Conservation (phyloP, 2,888 invertebrate genomes). For the Barypeithes pellucidus region DNA sequence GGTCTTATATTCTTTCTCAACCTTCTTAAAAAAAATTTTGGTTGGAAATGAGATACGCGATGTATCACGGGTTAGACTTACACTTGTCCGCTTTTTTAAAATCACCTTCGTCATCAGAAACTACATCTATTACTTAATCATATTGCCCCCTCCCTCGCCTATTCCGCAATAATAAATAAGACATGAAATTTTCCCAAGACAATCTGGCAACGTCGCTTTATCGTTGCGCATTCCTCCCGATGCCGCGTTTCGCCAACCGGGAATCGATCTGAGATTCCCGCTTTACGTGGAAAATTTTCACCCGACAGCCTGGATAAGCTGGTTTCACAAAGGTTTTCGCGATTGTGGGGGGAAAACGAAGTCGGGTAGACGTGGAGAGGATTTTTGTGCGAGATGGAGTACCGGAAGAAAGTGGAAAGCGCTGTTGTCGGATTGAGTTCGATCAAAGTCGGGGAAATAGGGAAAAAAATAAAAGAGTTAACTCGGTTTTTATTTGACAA, state of each 20-base stretch:
- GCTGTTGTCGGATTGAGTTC: slow-evolving; percentile 14
- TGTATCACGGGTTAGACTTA: no score
- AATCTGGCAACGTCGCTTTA: slow-evolving; percentile 38
- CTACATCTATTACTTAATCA: slow-evolving; percentile 13
- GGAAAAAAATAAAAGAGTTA: neutral
- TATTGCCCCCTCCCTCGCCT: neutral
- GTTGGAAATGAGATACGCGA: no score
- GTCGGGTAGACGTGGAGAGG: slow-evolving; percentile 9
- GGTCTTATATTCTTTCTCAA: no score
- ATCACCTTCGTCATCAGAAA: neutral
- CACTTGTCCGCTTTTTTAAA: neutral
- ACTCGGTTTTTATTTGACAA: no score
- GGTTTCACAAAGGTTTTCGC: neutral
- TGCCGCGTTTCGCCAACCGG: slow-evolving; percentile 17
- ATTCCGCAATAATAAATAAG: slow-evolving; percentile 42
- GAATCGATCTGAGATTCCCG: slow-evolving; percentile 40
- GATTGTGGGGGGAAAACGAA: neutral
- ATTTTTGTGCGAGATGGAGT: slow-evolving; percentile 1
- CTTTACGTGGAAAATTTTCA: neutral
- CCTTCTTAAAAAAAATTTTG: no score
- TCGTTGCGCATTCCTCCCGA: slow-evolving; percentile 48
- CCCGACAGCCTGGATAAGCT: slow-evolving; percentile 16
- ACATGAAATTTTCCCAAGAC: slow-evolving; percentile 10
- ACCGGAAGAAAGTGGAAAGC: slow-evolving; percentile 36
- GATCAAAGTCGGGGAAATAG: neutral